Base-by-base conservation (phyloP, 1,140 invertebrate genomes). In the Camponotus pennsylvanicus region DNA sequence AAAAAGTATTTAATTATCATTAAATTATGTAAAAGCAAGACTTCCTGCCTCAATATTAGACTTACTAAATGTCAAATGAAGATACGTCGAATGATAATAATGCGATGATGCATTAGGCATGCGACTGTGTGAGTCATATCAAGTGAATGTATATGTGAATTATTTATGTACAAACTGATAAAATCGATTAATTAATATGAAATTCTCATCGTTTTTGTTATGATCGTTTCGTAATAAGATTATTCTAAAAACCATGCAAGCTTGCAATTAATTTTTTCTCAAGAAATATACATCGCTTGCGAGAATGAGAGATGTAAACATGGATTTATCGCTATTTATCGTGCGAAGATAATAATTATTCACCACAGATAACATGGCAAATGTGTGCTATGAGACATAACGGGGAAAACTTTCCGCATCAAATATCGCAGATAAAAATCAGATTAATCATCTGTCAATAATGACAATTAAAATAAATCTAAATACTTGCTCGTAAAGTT, bases 301-400 rank as follows among this genome's bases (percentile, higher is more conserved):
- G n/a, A 27, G 15, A 18, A 1, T 32, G 27, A 57, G 8, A 8
- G 52, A 83, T 32, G 57, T 57, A 80, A 73, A 70, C 21, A 86
- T 8, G 5, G n/a, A 1, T 34, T 66, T 18, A 3, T 55, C 61
- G 13, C 9, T 79, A 27, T 87, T 77, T 85, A 89, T 88, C 5
- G 3, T 37, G 3, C 4, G 15, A 45, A 84, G 88, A 85, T 86
- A 88, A 75, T 2, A 75, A 78, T 88, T 88, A 88, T 88, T 7
- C 42, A 34, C 40, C 13, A 21, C 0, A 64, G 64, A 88, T 89
- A 86, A 86, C 27, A 34, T 13, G 3, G n/a, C 55, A 40, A 3
- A 55, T 76, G 21, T 76, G 18, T 52, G n/a, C 21, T 57, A 6
- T 18, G 3, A 75, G 37, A 40, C 9, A 34, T 61, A 69, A 69